A percentile compares a stretch with the other conserved stretches of the same genome.
Evolutionary conservation across 2,888 invertebrate species (phyloP).

Genomic region (Drosophila seclusa): DNA sequence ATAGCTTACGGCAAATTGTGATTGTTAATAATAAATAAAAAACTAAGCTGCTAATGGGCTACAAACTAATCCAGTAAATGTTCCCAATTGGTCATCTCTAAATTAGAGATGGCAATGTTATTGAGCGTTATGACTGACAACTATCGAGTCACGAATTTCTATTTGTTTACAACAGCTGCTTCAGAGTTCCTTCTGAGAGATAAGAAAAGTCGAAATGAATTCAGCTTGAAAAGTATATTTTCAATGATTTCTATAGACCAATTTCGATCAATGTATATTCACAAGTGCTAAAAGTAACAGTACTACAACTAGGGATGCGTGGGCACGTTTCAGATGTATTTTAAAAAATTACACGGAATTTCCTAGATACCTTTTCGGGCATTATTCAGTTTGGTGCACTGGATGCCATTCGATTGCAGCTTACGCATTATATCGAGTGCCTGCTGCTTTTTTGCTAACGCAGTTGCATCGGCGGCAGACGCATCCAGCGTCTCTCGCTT

Average conservation of each 20-base stretch:
- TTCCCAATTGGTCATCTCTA: not conserved
- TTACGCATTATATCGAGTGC: constrained; percentile 75
- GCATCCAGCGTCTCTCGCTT: constrained; percentile 25
- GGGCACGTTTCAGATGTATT: not conserved
- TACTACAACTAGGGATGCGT: not conserved
- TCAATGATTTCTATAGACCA: not conserved
- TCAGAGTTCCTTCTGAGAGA: not conserved
- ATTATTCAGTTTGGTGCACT: constrained; percentile 64
- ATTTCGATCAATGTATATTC: not conserved
- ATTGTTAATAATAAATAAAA: not conserved
- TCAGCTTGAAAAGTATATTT: not conserved
- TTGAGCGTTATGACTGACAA: not conserved
- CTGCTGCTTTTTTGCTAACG: constrained; percentile 32
- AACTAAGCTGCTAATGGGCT: not conserved
- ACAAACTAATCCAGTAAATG: not conserved
- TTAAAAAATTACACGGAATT: not conserved
- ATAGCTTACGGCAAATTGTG: accelerated
- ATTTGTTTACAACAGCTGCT: constrained; percentile 19
- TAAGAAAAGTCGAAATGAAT: not conserved
- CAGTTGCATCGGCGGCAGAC: not conserved
- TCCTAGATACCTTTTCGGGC: constrained; percentile 13
- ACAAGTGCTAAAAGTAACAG: not conserved
- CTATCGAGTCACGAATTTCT: not conserved
- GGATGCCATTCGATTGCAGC: constrained; percentile 79
- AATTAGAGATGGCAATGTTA: not conserved